Percentiles rank a stretch among this genome's conserved stretches.
Conservation (phyloP, 2,888 invertebrate species). For the Apomyelois bistriatella region DNA sequence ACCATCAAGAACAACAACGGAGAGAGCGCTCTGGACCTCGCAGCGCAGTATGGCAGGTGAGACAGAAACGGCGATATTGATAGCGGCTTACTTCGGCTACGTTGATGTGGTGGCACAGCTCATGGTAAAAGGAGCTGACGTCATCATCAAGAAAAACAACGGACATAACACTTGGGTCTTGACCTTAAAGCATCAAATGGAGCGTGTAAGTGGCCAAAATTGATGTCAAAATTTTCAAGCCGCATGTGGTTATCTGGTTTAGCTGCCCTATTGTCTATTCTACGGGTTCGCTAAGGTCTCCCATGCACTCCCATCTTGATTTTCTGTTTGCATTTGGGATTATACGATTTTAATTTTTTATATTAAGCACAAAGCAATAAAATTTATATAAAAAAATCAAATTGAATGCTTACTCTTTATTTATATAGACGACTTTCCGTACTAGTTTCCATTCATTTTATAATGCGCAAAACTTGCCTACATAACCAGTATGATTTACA, state of each 20-base stretch:
- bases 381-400: too few species aligned
- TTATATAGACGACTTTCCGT: too few species aligned
- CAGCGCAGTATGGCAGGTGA: slow-evolving; percentile 93
- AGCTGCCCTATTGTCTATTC: too few species aligned
- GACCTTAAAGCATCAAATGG: not conserved
- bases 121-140: not conserved
- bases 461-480: not conserved
- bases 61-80: slow-evolving; percentile 18
- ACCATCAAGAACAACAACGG: slow-evolving; percentile 91
- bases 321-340: too few species aligned
- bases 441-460: not conserved
- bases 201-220: not conserved
- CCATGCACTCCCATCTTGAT: too few species aligned
- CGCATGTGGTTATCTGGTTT: too few species aligned
- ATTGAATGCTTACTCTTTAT: too few species aligned
- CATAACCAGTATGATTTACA: not conserved
- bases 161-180: not conserved
- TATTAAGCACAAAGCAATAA: too few species aligned
- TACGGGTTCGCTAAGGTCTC: too few species aligned
- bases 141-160: not conserved
- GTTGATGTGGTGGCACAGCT: not conserved
- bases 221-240: too few species aligned
- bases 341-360: too few species aligned
- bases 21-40: slow-evolving; percentile 96
- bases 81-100: not conserved